Conservation (phyloP, 2,888 invertebrate species). For the Gari tellinella region DNA sequence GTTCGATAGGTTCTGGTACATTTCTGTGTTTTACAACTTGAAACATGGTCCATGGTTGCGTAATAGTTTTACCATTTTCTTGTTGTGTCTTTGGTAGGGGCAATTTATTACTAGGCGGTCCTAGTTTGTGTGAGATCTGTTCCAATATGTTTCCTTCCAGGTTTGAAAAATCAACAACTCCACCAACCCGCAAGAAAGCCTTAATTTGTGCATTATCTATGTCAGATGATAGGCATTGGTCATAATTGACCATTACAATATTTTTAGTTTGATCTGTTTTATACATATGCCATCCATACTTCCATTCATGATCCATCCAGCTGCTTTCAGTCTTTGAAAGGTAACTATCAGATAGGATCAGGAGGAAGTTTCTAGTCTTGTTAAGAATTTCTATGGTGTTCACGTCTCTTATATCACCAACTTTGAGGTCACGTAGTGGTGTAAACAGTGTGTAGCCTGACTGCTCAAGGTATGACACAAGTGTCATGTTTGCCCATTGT, state of each 20-base stretch:
- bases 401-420: constrained; percentile 29
- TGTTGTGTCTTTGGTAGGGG: too few species aligned
- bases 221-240: constrained; percentile 27
- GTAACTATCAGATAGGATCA: constrained; percentile 35
- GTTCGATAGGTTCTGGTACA: too few species aligned
- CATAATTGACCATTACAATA: too few species aligned
- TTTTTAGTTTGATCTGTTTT: constrained; percentile 30
- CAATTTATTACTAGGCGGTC: too few species aligned
- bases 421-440: constrained; percentile 24
- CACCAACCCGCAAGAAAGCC: too few species aligned
- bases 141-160: constrained; percentile 19
- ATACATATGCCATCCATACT: constrained; percentile 35
- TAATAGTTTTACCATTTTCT: too few species aligned
- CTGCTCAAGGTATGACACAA: constrained; percentile 13
- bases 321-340: constrained; percentile 2
- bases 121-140: constrained; percentile 25
- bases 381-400: constrained; percentile 10
- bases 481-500: constrained; percentile 27
- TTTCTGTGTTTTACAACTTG: too few species aligned
- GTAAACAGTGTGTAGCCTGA: constrained; percentile 24
- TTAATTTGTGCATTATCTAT: constrained; percentile 22
- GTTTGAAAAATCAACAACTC: constrained; percentile 39
- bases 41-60: too few species aligned
- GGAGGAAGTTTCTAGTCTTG: constrained; percentile 29
- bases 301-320: constrained; percentile 45